phyloP scores from a whole-genome alignment of 2,888 invertebrate species.

The Tetropium fuscum region DNA sequence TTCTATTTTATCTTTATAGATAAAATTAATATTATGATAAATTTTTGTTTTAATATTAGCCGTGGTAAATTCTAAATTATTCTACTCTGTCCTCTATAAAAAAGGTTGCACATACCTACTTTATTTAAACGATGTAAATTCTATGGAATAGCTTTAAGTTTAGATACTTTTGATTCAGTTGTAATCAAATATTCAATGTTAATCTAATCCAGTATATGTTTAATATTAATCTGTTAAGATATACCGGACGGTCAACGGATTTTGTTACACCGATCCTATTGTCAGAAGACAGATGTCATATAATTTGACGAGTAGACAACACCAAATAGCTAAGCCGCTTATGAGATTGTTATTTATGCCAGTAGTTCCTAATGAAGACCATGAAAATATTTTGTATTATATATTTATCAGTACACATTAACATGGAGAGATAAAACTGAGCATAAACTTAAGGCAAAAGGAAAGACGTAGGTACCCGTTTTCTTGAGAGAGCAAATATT shows the following conservation, averaged over 20 bases:
- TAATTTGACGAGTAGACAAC: conserved; percentile 7
- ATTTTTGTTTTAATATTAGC: no score
- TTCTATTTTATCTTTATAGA: no score
- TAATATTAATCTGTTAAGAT: conserved; percentile 9
- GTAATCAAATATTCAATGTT: conserved; percentile 4
- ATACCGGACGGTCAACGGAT: background rate
- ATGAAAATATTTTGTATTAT: conserved; percentile 21
- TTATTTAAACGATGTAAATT: no score
- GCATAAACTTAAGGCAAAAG: background rate
- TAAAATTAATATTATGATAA: no score
- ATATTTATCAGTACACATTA: conserved; percentile 6
- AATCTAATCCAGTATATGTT: conserved; percentile 2
- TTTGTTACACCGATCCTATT: conserved; percentile 13
- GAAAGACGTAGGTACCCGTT: no score
- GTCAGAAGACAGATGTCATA: conserved; percentile 8
- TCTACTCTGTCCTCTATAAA: no score
- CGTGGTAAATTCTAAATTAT: no score
- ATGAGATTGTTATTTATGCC: background rate
- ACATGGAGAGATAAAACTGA: background rate
- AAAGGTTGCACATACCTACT: no score
- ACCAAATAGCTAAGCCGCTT: conserved; percentile 8
- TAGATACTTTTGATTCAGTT: background rate
- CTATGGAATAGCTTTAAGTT: no score
- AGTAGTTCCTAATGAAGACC: conserved; percentile 21
- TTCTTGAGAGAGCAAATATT: no score